phyloP scores from a whole-genome alignment of 2,888 invertebrate species.

The Caenorhabditis drosophilae region DNA sequence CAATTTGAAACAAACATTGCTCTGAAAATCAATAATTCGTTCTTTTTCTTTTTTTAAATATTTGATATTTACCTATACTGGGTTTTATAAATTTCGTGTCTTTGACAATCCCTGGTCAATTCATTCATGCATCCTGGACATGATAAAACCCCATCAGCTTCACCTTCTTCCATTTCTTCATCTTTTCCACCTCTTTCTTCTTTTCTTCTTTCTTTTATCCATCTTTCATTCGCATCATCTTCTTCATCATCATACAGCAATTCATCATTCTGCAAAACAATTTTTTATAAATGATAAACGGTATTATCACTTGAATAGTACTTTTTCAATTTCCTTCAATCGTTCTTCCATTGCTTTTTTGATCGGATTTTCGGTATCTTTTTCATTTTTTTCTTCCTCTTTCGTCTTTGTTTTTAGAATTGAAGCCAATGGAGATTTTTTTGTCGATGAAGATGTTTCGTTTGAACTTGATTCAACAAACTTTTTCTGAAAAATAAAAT shows the following conservation, averaged over 20 bases:
- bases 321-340: conserved; percentile 37
- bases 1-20: conserved; percentile 76
- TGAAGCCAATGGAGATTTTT: conserved; percentile 21
- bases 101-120: conserved; percentile 75
- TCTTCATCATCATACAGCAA: conserved; percentile 73
- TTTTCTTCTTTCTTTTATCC: conserved; percentile 71
- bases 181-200: conserved; percentile 34
- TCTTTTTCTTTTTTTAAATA: too few relatives aligned
- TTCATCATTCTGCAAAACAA: conserved; percentile 26
- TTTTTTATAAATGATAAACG: not conserved
- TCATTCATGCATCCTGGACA: conserved; percentile 75
- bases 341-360: conserved; percentile 33
- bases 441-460: conserved; percentile 12
- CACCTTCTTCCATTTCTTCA: conserved; percentile 4
- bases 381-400: conserved; percentile 26
- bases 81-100: conserved; percentile 73
- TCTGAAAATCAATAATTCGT: conserved; percentile 56
- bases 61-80: conserved; percentile 71
- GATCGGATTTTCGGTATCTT: conserved; percentile 45
- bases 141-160: conserved; percentile 74
- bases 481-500: conserved; percentile 18
- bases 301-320: too few relatives aligned
- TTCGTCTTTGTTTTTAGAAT: conserved; percentile 29
- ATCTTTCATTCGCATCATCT: conserved; percentile 74
- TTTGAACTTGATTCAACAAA: too few relatives aligned